These are phyloP conservation scores for Anoplopoma fimbria DNA, from an alignment of 2,113 vertebrate species.

Conservation along the genomic window DNA sequence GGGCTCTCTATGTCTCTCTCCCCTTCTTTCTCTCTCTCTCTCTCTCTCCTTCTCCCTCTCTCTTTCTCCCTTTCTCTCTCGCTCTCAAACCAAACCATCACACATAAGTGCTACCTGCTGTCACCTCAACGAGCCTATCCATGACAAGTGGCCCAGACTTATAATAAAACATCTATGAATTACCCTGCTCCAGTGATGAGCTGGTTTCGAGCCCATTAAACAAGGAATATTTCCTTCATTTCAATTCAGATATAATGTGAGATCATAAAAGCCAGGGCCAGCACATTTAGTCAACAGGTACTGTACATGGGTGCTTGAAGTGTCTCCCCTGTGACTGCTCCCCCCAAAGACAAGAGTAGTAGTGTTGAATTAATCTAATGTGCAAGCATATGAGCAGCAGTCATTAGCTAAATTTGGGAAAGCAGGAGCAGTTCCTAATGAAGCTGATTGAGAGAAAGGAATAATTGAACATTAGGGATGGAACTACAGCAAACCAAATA, in stretches of 20 bases:
- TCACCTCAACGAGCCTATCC: conserved; percentile 35
- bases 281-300: neutral
- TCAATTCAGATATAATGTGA: neutral
- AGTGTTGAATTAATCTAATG: neutral
- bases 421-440: neutral
- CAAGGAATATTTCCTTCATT: conserved; percentile 12
- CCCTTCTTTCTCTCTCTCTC: neutral
- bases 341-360: neutral
- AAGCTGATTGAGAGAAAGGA: neutral
- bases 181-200: conserved; percentile 10
- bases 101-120: conserved; percentile 45
- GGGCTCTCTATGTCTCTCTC: conserved; percentile 29
- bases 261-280: conserved; percentile 12
- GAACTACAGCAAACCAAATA: neutral
- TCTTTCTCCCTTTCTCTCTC: conserved; percentile 5
- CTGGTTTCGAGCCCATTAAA: conserved; percentile 47
- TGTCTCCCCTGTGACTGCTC: neutral
- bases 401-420: neutral
- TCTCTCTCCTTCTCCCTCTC: conserved; percentile 7
- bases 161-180: conserved; percentile 32
- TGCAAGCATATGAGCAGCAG: neutral
- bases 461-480: neutral
- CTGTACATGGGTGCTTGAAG: neutral
- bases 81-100: conserved; percentile 57
- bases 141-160: conserved; percentile 6